Percentiles rank a stretch among this genome's conserved stretches.
Conservation (phyloP, 1,140 invertebrate species). For the Acromyrmex charruanus region DNA sequence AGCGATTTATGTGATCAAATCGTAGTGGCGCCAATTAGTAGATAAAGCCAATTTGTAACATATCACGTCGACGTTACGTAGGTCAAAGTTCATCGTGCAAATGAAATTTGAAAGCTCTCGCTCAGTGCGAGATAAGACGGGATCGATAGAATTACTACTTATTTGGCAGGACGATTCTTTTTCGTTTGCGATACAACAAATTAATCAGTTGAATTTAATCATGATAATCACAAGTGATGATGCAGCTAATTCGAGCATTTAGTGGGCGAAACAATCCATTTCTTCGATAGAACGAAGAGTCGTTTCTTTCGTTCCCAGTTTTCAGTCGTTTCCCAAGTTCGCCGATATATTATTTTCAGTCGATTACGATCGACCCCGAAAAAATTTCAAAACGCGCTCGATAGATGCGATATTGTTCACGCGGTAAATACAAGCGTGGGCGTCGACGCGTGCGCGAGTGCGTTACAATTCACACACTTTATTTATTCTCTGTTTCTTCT, state of each 20-base stretch:
- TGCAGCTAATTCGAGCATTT: not conserved
- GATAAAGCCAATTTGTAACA: constrained; percentile 1
- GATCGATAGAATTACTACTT: not conserved
- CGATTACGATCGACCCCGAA: not conserved
- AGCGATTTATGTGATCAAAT: constrained; percentile 24
- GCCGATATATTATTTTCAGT: not conserved
- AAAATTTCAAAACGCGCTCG: not conserved
- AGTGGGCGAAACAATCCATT: not conserved
- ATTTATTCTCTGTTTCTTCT: not conserved
- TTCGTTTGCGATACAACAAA: no score
- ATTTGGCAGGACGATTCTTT: no score
- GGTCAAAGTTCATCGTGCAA: constrained; percentile 7
- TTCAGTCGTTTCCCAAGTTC: not conserved
- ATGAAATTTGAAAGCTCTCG: not conserved
- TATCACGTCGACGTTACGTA: not conserved
- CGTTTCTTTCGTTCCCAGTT: no score
- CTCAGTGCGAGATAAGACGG: not conserved
- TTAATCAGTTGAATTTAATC: no score
- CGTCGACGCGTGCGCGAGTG: constrained; percentile 4
- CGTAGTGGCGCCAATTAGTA: not conserved
- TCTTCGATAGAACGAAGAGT: not conserved
- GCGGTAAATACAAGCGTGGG: not conserved
- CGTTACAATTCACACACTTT: constrained; percentile 18
- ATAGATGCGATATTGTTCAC: not conserved
- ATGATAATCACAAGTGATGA: no score